Percentiles rank a stretch among this genome's conserved stretches.
phyloP scores from a whole-genome alignment of 2,797 vertebrate genomes.

The Perodicticus potto region DNA sequence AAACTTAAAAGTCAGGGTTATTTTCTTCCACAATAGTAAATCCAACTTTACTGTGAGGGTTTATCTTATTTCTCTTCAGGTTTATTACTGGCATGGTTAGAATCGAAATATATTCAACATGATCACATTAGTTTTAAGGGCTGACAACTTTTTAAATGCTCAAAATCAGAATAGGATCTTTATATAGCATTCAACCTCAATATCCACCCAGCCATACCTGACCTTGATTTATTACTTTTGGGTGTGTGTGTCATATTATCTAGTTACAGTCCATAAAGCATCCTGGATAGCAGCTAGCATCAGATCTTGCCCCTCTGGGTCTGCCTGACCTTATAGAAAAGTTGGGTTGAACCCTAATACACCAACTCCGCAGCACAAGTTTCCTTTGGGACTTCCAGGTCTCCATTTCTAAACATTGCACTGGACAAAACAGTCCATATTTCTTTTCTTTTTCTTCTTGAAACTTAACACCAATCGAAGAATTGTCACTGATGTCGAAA shows the following conservation, averaged over 20 bases:
- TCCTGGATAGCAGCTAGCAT: background rate
- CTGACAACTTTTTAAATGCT: background rate
- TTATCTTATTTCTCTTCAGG: constrained; percentile 49
- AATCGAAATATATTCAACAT: constrained; percentile 18
- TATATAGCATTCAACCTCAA: constrained; percentile 35
- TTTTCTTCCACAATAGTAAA: constrained; percentile 63
- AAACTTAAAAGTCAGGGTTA: constrained; percentile 25
- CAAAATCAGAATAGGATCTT: constrained; percentile 28
- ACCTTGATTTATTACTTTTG: constrained; percentile 77
- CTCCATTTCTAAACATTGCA: background rate
- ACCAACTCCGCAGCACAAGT: background rate
- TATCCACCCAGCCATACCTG: constrained; percentile 46
- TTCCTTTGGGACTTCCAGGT: background rate
- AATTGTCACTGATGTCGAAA: constrained; percentile 50
- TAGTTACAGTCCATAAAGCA: constrained; percentile 28
- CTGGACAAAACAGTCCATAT: background rate
- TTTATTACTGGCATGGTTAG: constrained; percentile 37
- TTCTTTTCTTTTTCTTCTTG: constrained; percentile 30
- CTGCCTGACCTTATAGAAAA: background rate
- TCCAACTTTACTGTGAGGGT: constrained; percentile 38
- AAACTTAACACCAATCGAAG: constrained; percentile 37
- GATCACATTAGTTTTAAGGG: constrained; percentile 34
- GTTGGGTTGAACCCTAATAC: background rate
- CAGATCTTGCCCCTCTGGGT: background rate
- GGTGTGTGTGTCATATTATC: constrained; percentile 45